Percentiles rank a stretch among this genome's conserved stretches.
phyloP scores from a whole-genome alignment of 2,888 invertebrate species.

The Andrena dorsata region DNA sequence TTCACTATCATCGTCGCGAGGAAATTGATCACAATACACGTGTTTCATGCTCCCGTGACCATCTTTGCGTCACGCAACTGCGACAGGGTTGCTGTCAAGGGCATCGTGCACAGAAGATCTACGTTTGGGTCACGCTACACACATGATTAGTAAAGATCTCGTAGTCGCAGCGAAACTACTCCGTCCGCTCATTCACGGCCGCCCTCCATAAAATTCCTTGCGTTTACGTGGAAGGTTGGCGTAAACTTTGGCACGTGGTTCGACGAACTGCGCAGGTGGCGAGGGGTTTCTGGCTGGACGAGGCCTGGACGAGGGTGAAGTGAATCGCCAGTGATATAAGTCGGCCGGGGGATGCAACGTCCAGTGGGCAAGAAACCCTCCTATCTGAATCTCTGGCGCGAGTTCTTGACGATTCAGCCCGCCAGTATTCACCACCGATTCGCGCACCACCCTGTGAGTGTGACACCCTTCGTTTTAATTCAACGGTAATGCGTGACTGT shows the following conservation, averaged over 20 bases:
- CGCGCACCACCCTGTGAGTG: slow-evolving; percentile 42
- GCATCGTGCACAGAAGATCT: slow-evolving; percentile 44
- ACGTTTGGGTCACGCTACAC: slow-evolving; percentile 46
- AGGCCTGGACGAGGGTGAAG: slow-evolving; percentile 39
- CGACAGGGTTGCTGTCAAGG: slow-evolving; percentile 65
- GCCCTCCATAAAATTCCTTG: slow-evolving; percentile 1
- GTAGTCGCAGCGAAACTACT: neutral
- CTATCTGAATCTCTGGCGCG: slow-evolving; percentile 79
- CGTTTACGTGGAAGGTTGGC: neutral
- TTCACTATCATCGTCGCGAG: slow-evolving; percentile 15
- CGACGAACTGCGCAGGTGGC: slow-evolving; percentile 47
- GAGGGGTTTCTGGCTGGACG: slow-evolving; percentile 40
- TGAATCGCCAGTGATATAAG: slow-evolving; percentile 32
- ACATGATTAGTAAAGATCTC: slow-evolving; percentile 39
- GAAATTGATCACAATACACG: slow-evolving; percentile 43
- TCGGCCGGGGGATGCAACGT: slow-evolving; percentile 67
- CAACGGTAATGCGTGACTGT: neutral
- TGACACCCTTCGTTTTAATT: neutral
- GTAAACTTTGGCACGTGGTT: slow-evolving; percentile 21
- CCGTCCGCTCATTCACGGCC: slow-evolving; percentile 9
- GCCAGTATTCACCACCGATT: slow-evolving; percentile 34
- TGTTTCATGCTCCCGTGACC: slow-evolving; percentile 27
- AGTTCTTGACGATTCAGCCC: slow-evolving; percentile 69
- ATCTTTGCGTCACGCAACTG: slow-evolving; percentile 63
- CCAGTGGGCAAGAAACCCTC: slow-evolving; percentile 71